Base-by-base conservation (phyloP, 2,113 vertebrate species). In the Monopterus albus region DNA sequence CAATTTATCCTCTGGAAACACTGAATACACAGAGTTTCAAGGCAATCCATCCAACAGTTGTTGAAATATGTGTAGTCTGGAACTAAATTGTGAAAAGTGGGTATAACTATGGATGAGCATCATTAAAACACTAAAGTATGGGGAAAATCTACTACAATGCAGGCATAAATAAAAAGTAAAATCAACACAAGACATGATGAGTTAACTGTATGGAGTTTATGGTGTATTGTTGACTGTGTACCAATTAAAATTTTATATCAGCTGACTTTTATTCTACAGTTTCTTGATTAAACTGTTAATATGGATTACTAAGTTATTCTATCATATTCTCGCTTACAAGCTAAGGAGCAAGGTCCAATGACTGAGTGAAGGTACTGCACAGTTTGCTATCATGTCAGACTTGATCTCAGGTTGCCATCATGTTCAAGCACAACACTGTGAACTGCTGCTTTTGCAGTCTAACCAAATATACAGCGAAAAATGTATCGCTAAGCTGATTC, bases 391-490 rank as follows among this genome's bases (percentile, higher is more conserved):
- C 17, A 40, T 40, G 17, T 3, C 39, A n/a, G 39, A n/a, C 15
- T 40, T 7, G 7, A 40, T 17, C 39, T 17, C 14, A 28, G 3
- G 26, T 4, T n/a, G 25, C 47, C 14, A 14, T 15, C 36, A 4
- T 39, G 14, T 15, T n/a, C n/a, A n/a, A n/a, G n/a, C n/a, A n/a
- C n/a, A n/a, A n/a, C n/a, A n/a, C n/a, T n/a, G n/a, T n/a, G n/a
- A 18, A 29, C 29, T 47, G 21, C 35, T 47, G 45, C 47, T 25
- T 0, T 61, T 20, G n/a, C n/a, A n/a, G n/a, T n/a, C n/a, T n/a
- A n/a, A n/a, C n/a, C n/a, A n/a, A n/a, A n/a, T n/a, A 46, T 46
- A 46, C 3, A 47, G 14, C 1, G 0, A 13, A 46, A 28, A 33
- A 43, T 10, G 40, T 43, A n/a, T n/a, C n/a, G n/a, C n/a, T n/a